Evolutionary conservation across 2,113 vertebrate genomes (phyloP), one percentile per base, ranked within the genome.

Genomic region (Ceratotherium simum): DNA sequence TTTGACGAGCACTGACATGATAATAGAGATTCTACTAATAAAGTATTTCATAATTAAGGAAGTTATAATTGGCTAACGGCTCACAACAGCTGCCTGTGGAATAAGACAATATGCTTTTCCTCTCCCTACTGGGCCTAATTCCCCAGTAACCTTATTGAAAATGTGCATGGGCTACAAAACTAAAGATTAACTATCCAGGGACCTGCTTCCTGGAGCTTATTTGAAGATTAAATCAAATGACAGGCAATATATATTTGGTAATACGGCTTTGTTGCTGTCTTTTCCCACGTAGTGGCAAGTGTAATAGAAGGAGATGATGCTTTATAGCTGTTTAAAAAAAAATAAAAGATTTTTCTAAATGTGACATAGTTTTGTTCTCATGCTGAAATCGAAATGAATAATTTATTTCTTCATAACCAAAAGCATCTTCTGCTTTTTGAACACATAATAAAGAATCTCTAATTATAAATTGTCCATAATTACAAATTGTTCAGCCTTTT

Each of bases 201-300:
- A 99, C 98, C 98, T 98, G 98, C 97, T 98, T 98, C 98, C 98
- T 98, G 98, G 97, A 98, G 98, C 98, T 98, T 98, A 98, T 98
- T 98, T 99, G 98, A 99, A 99, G 98, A 99, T 99, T 99, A 99
- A 98, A 99, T 99, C 98, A 99, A 99, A 99, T 98, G 98, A 98
- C 98, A 99, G 97, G 98, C 98, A 97, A 99, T 98, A 98, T 98
- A 98, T 99, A 98, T 98, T 98, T 98, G 97, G 98, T 98, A 98
- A 99, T 98, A 98, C 46, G 84, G 97, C 98, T 99, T 98, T 98
- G 98, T 98, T 98, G 98, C 97, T 97, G 97, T 97, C 97, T 98
- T 97, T 98, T 83, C 51, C 96, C 90, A 94, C 90, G 54, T 96
- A 78, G 65, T 97, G 85, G 93, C 94, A 98, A 98, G 95, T 98